phyloP scores from a whole-genome alignment of 1,140 invertebrate species.

The Aphelinus atriplicis region DNA sequence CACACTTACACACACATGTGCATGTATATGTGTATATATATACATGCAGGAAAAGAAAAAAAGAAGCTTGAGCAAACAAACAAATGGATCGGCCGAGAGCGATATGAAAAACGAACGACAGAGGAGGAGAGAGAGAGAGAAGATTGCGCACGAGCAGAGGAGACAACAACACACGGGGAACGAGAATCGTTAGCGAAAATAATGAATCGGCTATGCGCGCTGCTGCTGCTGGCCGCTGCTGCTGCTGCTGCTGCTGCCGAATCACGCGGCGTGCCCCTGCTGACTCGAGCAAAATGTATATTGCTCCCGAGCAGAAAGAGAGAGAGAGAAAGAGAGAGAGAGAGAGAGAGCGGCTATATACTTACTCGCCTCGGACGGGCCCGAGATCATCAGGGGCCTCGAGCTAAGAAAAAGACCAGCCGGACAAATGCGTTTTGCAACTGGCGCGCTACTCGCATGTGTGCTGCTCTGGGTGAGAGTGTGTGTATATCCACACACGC shows the following conservation, averaged over 20 bases:
- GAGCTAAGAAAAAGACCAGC: too few species aligned
- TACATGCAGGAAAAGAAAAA: too few species aligned
- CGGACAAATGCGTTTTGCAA: too few species aligned
- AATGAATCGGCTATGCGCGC: slow-evolving; percentile 47
- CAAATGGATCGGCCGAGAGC: too few species aligned
- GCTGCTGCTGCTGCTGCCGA: slow-evolving; percentile 43
- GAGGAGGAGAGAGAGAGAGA: neutral
- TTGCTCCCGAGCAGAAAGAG: neutral
- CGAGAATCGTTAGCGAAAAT: slow-evolving; percentile 50
- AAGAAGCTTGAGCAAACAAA: too few species aligned
- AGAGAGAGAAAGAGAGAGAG: too few species aligned
- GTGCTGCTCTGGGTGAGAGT: too few species aligned
- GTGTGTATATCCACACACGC: too few species aligned
- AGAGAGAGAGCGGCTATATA: too few species aligned
- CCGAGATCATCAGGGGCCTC: neutral
- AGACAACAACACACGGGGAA: neutral
- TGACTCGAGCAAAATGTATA: slow-evolving; percentile 30
- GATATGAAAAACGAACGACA: neutral
- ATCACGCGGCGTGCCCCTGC: slow-evolving; percentile 36
- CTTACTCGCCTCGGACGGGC: neutral
- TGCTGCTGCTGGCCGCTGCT: slow-evolving; percentile 43
- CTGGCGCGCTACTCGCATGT: too few species aligned
- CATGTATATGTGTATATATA: too few species aligned
- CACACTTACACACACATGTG: too few species aligned
- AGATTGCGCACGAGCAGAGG: neutral